A percentile compares a stretch with the other conserved stretches of the same genome.
Conservation (phyloP, 2,888 invertebrate genomes). For the Plagodis dolabraria region DNA sequence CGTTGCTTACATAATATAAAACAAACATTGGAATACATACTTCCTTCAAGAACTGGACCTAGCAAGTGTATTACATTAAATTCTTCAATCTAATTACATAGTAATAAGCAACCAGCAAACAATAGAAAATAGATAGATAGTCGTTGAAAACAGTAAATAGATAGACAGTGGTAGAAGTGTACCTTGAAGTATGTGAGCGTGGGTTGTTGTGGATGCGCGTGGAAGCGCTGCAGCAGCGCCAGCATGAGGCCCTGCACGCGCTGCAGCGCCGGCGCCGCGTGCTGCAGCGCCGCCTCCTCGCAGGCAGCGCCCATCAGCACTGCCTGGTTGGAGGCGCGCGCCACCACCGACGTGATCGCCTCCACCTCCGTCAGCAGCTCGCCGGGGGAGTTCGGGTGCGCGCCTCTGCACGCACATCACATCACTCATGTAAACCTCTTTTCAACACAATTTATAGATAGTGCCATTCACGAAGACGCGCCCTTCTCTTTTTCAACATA, state of each 20-base stretch:
- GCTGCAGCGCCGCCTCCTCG: constrained; percentile 66
- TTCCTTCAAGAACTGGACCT: too few species aligned
- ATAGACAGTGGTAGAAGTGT: neutral
- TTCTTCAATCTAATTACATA: too few species aligned
- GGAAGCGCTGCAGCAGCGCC: constrained; percentile 89
- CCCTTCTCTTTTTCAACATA: too few species aligned
- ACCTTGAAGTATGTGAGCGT: constrained; percentile 64
- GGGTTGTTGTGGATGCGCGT: constrained; percentile 61
- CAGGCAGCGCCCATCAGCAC: constrained; percentile 56
- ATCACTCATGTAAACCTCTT: too few species aligned
- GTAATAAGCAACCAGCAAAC: too few species aligned
- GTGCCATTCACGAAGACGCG: too few species aligned
- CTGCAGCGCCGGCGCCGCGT: constrained; percentile 72
- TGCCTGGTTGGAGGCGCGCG: constrained; percentile 86
- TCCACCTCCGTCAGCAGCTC: constrained; percentile 90
- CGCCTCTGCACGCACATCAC: constrained; percentile 55
- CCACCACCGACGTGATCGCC: constrained; percentile 90
- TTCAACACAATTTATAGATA: too few species aligned
- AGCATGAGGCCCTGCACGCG: constrained; percentile 91
- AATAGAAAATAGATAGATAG: too few species aligned
- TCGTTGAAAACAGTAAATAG: too few species aligned
- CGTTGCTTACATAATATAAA: too few species aligned
- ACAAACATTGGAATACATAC: too few species aligned
- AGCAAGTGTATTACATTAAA: too few species aligned
- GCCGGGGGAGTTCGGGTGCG: constrained; percentile 86